A percentile compares a stretch with the other conserved stretches of the same genome.
Evolutionary conservation across 2,888 invertebrate species (phyloP).

Genomic region (Limnephilus lunatus): DNA sequence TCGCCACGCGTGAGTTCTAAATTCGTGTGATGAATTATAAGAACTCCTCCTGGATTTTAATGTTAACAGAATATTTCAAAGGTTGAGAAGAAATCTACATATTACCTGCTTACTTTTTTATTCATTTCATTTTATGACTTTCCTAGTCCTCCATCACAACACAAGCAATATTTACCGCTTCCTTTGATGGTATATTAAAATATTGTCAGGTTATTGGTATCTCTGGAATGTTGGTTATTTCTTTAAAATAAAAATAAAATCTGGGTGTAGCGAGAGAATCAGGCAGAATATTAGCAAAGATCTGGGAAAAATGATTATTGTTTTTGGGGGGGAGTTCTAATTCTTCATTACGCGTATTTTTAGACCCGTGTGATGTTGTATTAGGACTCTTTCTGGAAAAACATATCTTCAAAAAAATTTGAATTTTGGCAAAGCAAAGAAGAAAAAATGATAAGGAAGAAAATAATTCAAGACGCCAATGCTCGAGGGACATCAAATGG

Average conservation of each 20-base stretch:
- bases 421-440: not conserved
- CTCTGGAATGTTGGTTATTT: too few species aligned
- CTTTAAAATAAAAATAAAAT: too few species aligned
- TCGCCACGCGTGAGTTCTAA: too few species aligned
- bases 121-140: too few species aligned
- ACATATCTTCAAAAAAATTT: not conserved
- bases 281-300: not conserved
- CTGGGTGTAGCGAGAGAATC: not conserved
- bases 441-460: not conserved
- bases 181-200: too few species aligned
- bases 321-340: not conserved
- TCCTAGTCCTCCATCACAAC: too few species aligned
- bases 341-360: not conserved
- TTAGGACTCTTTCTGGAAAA: not conserved
- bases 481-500: too few species aligned
- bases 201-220: too few species aligned
- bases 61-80: not conserved
- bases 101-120: not conserved
- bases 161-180: too few species aligned
- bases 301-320: not conserved
- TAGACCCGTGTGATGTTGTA: not conserved
- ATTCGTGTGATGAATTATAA: not conserved
- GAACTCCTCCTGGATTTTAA: not conserved
- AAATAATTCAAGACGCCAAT: not conserved
- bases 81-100: not conserved